Base-by-base conservation (phyloP, 2,888 invertebrate genomes). In the Coenonympha glycerion region DNA sequence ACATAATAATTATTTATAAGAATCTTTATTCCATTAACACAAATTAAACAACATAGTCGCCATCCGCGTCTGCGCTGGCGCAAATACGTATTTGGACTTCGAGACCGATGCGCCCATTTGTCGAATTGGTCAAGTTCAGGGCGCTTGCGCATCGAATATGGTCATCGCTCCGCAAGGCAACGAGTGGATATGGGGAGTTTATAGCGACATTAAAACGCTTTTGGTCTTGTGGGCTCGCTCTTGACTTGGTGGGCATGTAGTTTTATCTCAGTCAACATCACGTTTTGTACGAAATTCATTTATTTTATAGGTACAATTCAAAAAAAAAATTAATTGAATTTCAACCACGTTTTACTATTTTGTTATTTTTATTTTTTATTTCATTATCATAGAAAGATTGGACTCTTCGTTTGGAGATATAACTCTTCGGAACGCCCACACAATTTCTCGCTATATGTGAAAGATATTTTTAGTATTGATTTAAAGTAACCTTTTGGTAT, bases 101-200 rank as follows among this genome's bases (percentile, higher is more conserved):
- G 47, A 73, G 77, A 70, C 73, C 71, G 75, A 62, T 65, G 72
- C 65, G 67, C 66, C 75, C 80, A 80, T 80, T 79, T 71, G 67
- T 61, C 57, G 64, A 63, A 68, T 64, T 79, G 83, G 84, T 82
- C 84, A 84, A 84, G 84, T 80, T 84, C 84, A 84, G 67, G 81
- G 80, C 66, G 67, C 62, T 47, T 59, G 56, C 51, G 53, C 59
- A 60, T 57, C 58, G 52, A 58, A 55, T 59, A 58, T 57, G 59
- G 57, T 56, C 56, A 55, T 57, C 55, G 51, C 49, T 49, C 46
- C 45, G 44, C 51, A 49, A 57, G 49, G 57, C n/a, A n/a, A n/a
- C n/a, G n/a, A n/a, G n/a, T 36, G 45, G 49, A 39, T 48, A 41
- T 42, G 34, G 21, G 46, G 30, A 47, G 30, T 19, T 41, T 28